phyloP scores from a whole-genome alignment of 2,888 invertebrate genomes.

The Heliconius ismenius region DNA sequence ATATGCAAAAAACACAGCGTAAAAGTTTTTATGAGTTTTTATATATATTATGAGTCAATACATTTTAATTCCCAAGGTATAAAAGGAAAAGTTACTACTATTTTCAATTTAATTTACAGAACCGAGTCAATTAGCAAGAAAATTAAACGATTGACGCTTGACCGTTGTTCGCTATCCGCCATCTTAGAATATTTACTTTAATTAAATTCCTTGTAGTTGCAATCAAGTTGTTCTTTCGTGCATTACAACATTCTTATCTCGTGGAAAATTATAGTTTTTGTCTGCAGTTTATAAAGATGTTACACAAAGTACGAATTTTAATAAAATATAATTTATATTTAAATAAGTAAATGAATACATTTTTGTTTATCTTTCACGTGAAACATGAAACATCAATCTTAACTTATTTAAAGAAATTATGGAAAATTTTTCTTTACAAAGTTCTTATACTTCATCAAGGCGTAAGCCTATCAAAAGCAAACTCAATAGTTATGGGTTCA shows the following conservation, averaged over 20 bases:
- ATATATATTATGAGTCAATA: too few relatives aligned
- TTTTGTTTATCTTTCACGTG: background rate
- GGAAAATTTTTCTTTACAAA: background rate
- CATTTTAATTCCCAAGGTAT: too few relatives aligned
- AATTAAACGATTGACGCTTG: background rate
- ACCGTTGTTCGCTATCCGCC: background rate
- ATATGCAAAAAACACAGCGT: too few relatives aligned
- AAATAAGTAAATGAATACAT: too few relatives aligned
- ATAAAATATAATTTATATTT: too few relatives aligned
- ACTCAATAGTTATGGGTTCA: too few relatives aligned
- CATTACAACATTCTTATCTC: background rate
- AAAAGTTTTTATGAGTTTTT: too few relatives aligned
- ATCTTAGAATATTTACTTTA: constrained; percentile 9
- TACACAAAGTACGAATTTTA: too few relatives aligned
- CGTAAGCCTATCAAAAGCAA: too few relatives aligned
- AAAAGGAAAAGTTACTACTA: background rate
- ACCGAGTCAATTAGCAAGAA: background rate
- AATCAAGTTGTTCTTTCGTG: constrained; percentile 6
- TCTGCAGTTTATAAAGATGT: background rate
- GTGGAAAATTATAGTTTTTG: background rate
- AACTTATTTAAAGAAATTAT: background rate
- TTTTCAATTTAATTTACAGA: background rate
- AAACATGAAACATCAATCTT: background rate
- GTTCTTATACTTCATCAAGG: too few relatives aligned
- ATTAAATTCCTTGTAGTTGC: constrained; percentile 15